Percentiles rank a stretch among this genome's conserved stretches.
Evolutionary conservation across 2,797 vertebrate genomes (phyloP).

Genomic region (Ispidina lecontei): DNA sequence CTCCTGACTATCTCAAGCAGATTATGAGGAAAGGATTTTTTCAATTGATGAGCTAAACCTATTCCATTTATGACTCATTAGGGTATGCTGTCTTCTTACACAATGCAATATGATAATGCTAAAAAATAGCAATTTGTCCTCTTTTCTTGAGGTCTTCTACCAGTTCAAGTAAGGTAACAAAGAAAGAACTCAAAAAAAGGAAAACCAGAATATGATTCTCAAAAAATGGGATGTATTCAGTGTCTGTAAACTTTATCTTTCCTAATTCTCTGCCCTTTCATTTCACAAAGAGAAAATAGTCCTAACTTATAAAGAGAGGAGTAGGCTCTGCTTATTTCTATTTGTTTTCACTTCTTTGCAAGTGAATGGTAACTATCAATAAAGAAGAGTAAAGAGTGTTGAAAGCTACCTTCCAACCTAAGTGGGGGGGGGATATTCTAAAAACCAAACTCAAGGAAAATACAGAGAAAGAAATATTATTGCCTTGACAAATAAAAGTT

Average conservation of each 20-base stretch:
- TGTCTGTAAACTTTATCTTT: neutral
- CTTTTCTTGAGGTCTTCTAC: neutral
- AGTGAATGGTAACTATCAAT: neutral
- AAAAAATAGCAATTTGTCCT: neutral
- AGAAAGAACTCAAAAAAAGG: neutral
- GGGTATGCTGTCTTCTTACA: neutral
- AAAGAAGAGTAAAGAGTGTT: neutral
- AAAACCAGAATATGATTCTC: neutral
- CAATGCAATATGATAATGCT: neutral
- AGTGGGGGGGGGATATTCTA: no score
- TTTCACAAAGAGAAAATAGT: neutral
- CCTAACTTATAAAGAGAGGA: neutral
- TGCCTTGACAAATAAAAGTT: neutral
- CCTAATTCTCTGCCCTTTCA: neutral
- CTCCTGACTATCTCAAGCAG: neutral
- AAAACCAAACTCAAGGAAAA: neutral
- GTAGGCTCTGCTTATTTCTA: neutral
- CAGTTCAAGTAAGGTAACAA: neutral
- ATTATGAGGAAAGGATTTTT: neutral
- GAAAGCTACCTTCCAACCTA: neutral
- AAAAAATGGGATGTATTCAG: neutral
- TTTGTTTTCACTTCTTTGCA: neutral
- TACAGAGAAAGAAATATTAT: neutral
- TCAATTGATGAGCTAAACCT: neutral
- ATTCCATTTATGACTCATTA: constrained; percentile 3